Conservation (phyloP, 2,113 vertebrate species). For the Barnardius zonarius region DNA sequence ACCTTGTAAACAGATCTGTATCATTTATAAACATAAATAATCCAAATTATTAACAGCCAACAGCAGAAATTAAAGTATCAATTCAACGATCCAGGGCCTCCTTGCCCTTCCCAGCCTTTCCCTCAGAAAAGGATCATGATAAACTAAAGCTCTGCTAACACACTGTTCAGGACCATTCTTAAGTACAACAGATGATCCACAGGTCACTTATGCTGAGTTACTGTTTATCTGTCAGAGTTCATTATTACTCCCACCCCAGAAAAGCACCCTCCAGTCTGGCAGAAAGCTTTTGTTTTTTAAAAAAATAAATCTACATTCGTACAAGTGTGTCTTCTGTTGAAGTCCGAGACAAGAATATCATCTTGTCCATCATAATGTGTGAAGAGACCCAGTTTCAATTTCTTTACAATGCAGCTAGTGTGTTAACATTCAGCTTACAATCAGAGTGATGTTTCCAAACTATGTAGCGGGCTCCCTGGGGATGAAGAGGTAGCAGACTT, state of each 20-base stretch:
- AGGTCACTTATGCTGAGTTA: constrained; percentile 90
- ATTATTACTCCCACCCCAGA: constrained; percentile 82
- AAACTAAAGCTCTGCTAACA: constrained; percentile 82
- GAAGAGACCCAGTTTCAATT: constrained; percentile 84
- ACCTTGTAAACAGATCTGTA: constrained; percentile 99
- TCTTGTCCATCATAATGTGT: constrained; percentile 81
- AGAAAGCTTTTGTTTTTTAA: constrained; percentile 85
- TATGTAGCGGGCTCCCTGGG: constrained; percentile 98
- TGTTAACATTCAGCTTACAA: constrained; percentile 84
- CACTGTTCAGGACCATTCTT: constrained; percentile 77
- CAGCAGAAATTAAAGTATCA: constrained; percentile 91
- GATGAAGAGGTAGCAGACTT: constrained; percentile 91
- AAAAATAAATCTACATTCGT: constrained; percentile 93
- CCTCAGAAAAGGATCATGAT: constrained; percentile 85
- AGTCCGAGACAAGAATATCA: constrained; percentile 85
- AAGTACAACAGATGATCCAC: constrained; percentile 81
- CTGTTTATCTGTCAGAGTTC: constrained; percentile 82
- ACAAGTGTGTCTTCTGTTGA: constrained; percentile 91
- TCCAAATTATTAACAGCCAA: constrained; percentile 99
- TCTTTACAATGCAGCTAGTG: constrained; percentile 84
- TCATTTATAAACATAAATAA: constrained; percentile 99
- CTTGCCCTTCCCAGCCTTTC: constrained; percentile 71
- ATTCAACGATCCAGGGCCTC: constrained; percentile 87
- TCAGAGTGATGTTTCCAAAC: constrained; percentile 99
- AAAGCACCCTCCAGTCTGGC: constrained; percentile 88